These are phyloP conservation scores for Apamea sordens DNA, from an alignment of 2,888 invertebrate species.

Conservation along the genomic window DNA sequence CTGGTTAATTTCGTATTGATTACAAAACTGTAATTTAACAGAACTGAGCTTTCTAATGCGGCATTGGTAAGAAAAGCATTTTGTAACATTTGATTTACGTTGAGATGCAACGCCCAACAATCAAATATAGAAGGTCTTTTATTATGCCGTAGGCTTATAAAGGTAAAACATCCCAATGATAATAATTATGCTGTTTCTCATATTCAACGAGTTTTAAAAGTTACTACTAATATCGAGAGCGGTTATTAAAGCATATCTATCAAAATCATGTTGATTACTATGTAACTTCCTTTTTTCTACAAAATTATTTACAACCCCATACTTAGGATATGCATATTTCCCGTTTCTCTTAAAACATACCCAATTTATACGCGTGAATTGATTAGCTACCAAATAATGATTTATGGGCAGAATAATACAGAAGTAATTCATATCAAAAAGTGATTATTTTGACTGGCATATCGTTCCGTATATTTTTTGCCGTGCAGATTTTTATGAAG, in stretches of 20 bases:
- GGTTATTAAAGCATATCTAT: conserved; percentile 28
- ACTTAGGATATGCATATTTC: neutral
- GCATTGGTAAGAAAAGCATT: conserved; percentile 50
- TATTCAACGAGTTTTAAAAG: conserved; percentile 6
- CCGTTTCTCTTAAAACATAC: neutral
- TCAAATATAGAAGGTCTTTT: conserved; percentile 22
- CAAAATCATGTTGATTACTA: conserved; percentile 16
- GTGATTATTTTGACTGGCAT: conserved; percentile 20
- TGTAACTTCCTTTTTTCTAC: neutral
- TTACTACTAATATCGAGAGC: neutral
- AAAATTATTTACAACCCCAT: neutral
- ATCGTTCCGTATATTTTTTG: conserved; percentile 31
- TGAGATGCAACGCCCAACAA: conserved; percentile 52
- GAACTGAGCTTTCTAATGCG: conserved; percentile 56
- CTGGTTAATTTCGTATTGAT: conserved; percentile 51
- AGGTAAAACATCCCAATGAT: conserved; percentile 8
- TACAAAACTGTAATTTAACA: conserved; percentile 58
- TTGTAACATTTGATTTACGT: conserved; percentile 62
- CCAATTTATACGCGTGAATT: neutral
- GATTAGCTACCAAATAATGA: neutral
- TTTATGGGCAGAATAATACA: conserved; percentile 1
- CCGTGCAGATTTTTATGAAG: conserved; percentile 13
- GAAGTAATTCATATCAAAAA: conserved; percentile 25
- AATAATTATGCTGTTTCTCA: conserved; percentile 9
- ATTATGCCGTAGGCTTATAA: conserved; percentile 6